Evolutionary conservation across 2,888 invertebrate genomes (phyloP).

Genomic region (Catocala nupta): DNA sequence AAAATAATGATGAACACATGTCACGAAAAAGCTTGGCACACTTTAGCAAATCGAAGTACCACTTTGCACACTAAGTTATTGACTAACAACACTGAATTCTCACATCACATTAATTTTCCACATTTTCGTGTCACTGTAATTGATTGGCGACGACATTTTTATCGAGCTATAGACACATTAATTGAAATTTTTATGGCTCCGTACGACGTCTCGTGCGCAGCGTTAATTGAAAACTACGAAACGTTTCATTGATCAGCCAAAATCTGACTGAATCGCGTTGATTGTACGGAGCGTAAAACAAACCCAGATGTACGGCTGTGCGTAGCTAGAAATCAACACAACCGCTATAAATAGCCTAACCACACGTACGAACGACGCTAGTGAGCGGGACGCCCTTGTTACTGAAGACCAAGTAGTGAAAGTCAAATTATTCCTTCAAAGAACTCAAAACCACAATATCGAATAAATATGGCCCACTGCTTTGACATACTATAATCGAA

Average conservation of each 20-base stretch:
- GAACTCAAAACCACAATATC: too few species aligned
- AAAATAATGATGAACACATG: neutral
- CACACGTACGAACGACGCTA: constrained; percentile 37
- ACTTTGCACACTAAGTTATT: neutral
- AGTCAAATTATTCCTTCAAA: neutral
- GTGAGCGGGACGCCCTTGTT: constrained; percentile 30
- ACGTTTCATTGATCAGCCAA: constrained; percentile 29
- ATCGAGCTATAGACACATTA: neutral
- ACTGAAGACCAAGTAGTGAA: constrained; percentile 1
- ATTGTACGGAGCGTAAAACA: constrained; percentile 44
- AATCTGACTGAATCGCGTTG: constrained; percentile 29
- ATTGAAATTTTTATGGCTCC: neutral
- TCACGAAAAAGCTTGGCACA: neutral
- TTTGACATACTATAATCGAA: too few species aligned
- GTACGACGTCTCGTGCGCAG: constrained; percentile 22
- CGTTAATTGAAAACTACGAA: constrained; percentile 32
- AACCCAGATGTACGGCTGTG: constrained; percentile 46
- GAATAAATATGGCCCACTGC: too few species aligned
- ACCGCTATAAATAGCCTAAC: constrained; percentile 46
- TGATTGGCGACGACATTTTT: neutral
- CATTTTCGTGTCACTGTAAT: neutral
- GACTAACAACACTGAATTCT: neutral
- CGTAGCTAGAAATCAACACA: constrained; percentile 52
- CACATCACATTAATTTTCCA: neutral
- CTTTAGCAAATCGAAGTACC: neutral